These are phyloP conservation scores for Nemopilema nomurai DNA, from an alignment of 30 jellyfish, hydroid and myxozoan species.

Conservation along the genomic window DNA sequence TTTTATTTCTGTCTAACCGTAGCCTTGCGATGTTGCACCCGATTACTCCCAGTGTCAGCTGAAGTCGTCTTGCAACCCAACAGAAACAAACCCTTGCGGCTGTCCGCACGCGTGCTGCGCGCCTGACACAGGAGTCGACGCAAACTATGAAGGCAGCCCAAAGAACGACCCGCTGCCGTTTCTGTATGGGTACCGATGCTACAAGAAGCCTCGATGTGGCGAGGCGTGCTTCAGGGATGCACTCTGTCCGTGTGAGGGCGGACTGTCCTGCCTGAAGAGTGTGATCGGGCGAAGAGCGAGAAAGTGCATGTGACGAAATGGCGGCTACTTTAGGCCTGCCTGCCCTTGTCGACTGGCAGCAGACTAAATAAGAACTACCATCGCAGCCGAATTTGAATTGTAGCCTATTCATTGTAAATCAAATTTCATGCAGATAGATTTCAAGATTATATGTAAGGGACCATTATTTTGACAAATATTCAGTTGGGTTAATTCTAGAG, in stretches of 20 bases:
- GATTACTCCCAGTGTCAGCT: slow-evolving; percentile 33
- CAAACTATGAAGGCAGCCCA: background rate
- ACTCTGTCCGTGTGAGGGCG: slow-evolving; percentile 18
- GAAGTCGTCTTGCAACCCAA: slow-evolving; percentile 50
- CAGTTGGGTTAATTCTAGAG: background rate
- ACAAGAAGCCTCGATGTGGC: slow-evolving; percentile 21
- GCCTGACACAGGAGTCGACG: slow-evolving; percentile 36
- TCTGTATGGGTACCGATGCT: slow-evolving; percentile 55
- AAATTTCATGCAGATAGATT: background rate
- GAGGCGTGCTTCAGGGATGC: slow-evolving; percentile 15
- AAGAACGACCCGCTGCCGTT: slow-evolving; percentile 41
- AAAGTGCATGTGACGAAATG: background rate
- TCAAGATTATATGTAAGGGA: background rate
- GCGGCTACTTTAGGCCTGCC: no score
- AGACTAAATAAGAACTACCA: no score
- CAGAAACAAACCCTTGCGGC: slow-evolving; percentile 53
- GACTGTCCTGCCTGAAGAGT: slow-evolving; percentile 1
- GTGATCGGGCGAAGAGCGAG: background rate
- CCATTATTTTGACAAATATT: background rate
- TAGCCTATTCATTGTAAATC: background rate
- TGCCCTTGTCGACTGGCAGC: no score
- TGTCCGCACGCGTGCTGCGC: slow-evolving; percentile 72
- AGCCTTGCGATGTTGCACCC: background rate
- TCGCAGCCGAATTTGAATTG: no score
- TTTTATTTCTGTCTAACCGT: background rate